Evolutionary conservation across 2,888 invertebrate species (phyloP).

Genomic region (Sinohyriopsis cumingii): DNA sequence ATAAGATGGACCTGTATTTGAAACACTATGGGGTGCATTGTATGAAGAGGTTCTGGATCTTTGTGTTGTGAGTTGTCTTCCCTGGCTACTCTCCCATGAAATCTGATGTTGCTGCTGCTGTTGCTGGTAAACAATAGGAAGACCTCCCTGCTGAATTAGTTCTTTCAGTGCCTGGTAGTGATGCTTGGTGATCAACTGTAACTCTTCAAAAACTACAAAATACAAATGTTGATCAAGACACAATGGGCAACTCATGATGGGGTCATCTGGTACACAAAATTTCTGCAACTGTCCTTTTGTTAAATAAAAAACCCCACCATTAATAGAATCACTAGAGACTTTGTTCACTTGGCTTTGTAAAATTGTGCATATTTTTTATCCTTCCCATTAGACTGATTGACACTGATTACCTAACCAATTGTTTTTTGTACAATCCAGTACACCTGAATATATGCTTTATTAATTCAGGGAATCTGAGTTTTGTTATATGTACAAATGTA

Average conservation of each 20-base stretch:
- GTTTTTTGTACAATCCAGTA: too few relatives aligned
- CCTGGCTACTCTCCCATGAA: neutral
- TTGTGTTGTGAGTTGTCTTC: neutral
- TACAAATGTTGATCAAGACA: neutral
- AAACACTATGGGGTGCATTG: constrained; percentile 1
- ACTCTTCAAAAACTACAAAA: constrained; percentile 60
- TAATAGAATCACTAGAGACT: too few relatives aligned
- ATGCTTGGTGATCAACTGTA: constrained; percentile 49
- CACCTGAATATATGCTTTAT: too few relatives aligned
- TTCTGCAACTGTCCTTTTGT: neutral
- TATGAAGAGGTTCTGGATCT: constrained; percentile 30
- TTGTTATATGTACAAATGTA: too few relatives aligned
- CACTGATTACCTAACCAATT: too few relatives aligned
- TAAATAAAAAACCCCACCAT: neutral
- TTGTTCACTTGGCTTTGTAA: neutral
- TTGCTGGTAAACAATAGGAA: constrained; percentile 48
- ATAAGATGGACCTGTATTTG: too few relatives aligned
- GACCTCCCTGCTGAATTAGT: constrained; percentile 37
- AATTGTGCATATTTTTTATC: neutral
- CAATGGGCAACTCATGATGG: neutral
- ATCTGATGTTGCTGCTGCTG: constrained; percentile 21
- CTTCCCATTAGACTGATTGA: too few relatives aligned
- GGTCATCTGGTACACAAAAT: neutral
- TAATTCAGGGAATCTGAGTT: too few relatives aligned
- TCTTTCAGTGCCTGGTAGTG: constrained; percentile 52